Percentiles rank a stretch among this genome's conserved stretches.
Conservation (phyloP, 2,113 vertebrate species). For the Condylura cristata region DNA sequence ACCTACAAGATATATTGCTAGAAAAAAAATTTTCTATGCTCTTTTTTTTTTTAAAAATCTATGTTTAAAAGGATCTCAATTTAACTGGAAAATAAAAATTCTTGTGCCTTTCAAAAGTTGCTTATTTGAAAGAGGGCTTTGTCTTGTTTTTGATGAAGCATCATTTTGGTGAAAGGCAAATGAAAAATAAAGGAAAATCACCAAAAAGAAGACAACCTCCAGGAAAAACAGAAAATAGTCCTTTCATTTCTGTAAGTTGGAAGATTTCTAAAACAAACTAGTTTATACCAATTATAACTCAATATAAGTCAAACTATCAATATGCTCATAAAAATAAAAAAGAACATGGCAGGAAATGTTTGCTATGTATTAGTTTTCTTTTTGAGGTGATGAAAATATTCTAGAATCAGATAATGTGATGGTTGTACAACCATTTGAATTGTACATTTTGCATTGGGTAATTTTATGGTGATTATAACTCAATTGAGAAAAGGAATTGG, state of each 20-base stretch:
- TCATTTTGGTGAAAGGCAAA: slow-evolving; percentile 28
- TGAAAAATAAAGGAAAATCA: background rate
- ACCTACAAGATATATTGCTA: background rate
- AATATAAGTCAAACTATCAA: background rate
- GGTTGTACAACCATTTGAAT: background rate
- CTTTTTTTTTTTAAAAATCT: background rate
- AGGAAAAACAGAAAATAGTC: background rate
- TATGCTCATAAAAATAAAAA: background rate
- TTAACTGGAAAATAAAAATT: background rate
- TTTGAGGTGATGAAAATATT: background rate
- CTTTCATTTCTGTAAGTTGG: background rate
- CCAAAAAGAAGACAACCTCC: background rate
- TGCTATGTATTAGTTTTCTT: background rate
- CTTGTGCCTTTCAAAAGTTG: background rate
- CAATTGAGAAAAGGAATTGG: background rate
- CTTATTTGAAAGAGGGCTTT: background rate
- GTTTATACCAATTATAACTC: background rate
- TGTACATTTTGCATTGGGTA: background rate
- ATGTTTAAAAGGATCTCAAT: background rate
- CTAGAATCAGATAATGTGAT: background rate
- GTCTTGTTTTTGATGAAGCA: background rate
- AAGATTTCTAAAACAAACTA: slow-evolving; percentile 44
- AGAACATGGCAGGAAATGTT: background rate
- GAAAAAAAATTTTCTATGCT: background rate
- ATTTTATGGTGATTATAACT: background rate